Conservation (phyloP, 37 sponge, comb jelly and placozoan genomes). For the Oscarella lobularis region DNA sequence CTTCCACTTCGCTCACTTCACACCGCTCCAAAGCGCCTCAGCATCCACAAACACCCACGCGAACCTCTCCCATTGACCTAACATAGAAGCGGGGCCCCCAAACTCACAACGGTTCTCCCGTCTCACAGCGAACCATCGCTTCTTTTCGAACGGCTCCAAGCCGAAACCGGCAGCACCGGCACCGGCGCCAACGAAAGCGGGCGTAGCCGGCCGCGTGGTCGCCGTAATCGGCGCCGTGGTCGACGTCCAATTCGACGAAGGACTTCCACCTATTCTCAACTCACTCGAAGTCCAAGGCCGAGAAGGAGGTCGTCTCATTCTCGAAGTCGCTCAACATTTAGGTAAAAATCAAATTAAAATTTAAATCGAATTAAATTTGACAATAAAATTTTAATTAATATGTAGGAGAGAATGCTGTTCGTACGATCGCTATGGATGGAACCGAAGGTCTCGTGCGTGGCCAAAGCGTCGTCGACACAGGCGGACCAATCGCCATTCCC, state of each 20-base stretch:
- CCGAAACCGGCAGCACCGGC: not conserved
- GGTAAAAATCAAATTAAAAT: no score
- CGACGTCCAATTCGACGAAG: constrained; percentile 96
- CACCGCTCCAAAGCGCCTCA: no score
- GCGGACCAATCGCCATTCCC: constrained; percentile 80
- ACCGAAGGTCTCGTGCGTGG: constrained; percentile 97
- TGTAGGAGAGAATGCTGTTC: constrained; percentile 89
- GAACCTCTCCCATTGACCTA: no score
- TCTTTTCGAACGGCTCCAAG: not conserved
- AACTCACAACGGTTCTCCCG: no score
- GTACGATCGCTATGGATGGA: constrained; percentile 99
- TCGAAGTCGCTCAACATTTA: constrained; percentile 98
- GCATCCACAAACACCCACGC: no score
- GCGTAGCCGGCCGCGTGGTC: constrained; percentile 53
- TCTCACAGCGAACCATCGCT: no score
- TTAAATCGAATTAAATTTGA: no score
- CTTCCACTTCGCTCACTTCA: no score
- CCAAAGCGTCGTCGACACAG: constrained; percentile 60
- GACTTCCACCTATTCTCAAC: constrained; percentile 95
- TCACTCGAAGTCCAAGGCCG: constrained; percentile 80
- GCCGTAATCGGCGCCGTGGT: constrained; percentile 99
- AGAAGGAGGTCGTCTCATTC: constrained; percentile 48
- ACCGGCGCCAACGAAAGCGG: not conserved
- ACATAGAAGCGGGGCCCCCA: no score
- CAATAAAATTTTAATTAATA: no score